These are phyloP conservation scores for Micropterix aruncella DNA, from an alignment of 2,888 invertebrate genomes.

Conservation along the genomic window DNA sequence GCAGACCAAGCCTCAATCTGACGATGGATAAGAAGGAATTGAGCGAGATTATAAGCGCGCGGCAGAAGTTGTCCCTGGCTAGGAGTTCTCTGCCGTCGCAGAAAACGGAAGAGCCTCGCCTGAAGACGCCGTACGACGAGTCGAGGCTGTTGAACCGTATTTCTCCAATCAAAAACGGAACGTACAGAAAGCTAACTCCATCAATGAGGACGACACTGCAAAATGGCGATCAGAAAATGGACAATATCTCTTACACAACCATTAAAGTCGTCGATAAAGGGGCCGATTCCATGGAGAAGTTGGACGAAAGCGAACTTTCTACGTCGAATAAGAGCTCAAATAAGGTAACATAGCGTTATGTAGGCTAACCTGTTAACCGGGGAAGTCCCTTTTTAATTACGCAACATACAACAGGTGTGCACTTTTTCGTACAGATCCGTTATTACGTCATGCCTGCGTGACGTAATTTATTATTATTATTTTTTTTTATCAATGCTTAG, in stretches of 20 bases:
- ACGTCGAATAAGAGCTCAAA: background rate
- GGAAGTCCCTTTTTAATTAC: no score
- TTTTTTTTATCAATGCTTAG: no score
- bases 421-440: no score
- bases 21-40: conserved; percentile 32
- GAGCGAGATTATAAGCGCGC: conserved; percentile 33
- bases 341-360: no score
- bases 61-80: conserved; percentile 31
- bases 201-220: conserved; percentile 11
- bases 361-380: no score
- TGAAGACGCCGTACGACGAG: conserved; percentile 19
- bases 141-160: conserved; percentile 19
- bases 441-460: no score
- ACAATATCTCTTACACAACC: background rate
- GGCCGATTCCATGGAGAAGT: background rate
- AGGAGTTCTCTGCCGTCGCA: conserved; percentile 23
- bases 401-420: no score
- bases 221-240: background rate
- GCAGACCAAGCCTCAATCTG: conserved; percentile 19
- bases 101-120: background rate
- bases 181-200: conserved; percentile 28
- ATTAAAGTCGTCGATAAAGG: background rate
- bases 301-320: background rate
- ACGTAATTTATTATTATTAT: no score
- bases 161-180: conserved; percentile 26